These are phyloP conservation scores for Allenopithecus nigroviridis DNA, from an alignment of 2,797 vertebrate species.

Conservation along the genomic window DNA sequence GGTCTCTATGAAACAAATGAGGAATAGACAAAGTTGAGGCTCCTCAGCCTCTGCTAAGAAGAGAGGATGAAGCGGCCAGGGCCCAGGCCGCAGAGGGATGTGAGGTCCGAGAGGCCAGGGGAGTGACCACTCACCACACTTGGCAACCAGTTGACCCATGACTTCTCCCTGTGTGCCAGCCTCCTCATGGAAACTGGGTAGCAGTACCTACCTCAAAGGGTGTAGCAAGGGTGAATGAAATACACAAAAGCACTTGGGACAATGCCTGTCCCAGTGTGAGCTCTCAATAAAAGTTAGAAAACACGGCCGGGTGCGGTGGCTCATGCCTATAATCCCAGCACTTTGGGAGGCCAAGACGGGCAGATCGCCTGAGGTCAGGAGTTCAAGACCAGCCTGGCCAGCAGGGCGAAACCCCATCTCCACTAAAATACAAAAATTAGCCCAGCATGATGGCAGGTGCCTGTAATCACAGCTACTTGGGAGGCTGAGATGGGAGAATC, in stretches of 20 bases:
- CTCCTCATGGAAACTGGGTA: neutral
- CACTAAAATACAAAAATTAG: neutral
- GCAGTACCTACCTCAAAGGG: neutral
- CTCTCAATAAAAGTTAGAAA: neutral
- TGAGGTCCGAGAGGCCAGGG: neutral
- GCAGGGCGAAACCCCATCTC: neutral
- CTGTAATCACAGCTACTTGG: neutral
- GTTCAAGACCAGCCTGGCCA: neutral
- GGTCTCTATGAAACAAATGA: neutral
- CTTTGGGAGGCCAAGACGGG: no score
- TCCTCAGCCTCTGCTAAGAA: neutral
- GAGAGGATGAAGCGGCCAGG: fast-evolving
- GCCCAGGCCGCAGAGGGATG: neutral
- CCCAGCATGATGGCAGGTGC: fast-evolving
- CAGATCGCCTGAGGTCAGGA: neutral
- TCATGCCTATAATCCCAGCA: neutral
- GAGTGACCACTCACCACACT: neutral
- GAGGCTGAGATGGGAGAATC: neutral
- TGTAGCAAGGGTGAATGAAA: neutral
- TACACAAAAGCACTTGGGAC: neutral
- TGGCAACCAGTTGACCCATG: neutral
- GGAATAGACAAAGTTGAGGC: neutral
- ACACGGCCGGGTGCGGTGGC: neutral
- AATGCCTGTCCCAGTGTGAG: fast-evolving
- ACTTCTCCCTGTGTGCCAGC: neutral